phyloP scores from a whole-genome alignment of 2,888 invertebrate genomes.

The Xylophagus ater region DNA sequence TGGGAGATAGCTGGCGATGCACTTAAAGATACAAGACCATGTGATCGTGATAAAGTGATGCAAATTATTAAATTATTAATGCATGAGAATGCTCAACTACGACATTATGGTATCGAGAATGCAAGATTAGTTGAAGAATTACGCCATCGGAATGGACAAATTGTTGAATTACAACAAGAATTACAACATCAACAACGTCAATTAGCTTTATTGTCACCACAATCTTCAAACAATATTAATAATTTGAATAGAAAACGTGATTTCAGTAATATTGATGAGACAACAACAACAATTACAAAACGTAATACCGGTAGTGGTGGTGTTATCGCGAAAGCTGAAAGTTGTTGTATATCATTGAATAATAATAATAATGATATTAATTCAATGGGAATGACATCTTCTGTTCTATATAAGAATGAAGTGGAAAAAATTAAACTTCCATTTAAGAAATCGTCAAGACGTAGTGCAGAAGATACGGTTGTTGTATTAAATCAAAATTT shows the following conservation, averaged over 20 bases:
- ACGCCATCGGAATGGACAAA: constrained; percentile 32
- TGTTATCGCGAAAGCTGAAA: constrained; percentile 21
- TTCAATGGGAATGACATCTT: constrained; percentile 8
- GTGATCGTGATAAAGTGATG: constrained; percentile 35
- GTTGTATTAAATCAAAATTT: constrained; percentile 22
- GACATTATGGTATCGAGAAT: constrained; percentile 26
- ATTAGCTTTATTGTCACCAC: constrained; percentile 19
- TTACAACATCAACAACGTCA: constrained; percentile 32
- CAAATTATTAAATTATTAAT: constrained; percentile 29
- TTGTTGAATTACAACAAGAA: constrained; percentile 33
- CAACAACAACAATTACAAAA: constrained; percentile 3
- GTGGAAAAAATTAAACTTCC: constrained; percentile 25
- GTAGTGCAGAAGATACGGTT: constrained; percentile 24
- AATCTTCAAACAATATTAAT: constrained; percentile 17
- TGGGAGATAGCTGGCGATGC: constrained; percentile 37
- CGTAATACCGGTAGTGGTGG: constrained; percentile 16
- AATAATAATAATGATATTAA: constrained; percentile 8
- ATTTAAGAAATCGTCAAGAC: constrained; percentile 27
- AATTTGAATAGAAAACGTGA: constrained; percentile 17
- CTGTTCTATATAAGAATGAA: constrained; percentile 17
- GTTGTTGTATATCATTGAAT: constrained; percentile 10
- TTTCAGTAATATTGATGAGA: background rate
- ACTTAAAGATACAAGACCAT: constrained; percentile 32
- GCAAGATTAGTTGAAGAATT: constrained; percentile 31
- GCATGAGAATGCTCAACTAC: constrained; percentile 35